Percentiles rank a stretch among this genome's conserved stretches.
These are phyloP conservation scores for Hypomecis atomaria DNA, from an alignment of 2,888 invertebrate genomes.

Conservation along the genomic window DNA sequence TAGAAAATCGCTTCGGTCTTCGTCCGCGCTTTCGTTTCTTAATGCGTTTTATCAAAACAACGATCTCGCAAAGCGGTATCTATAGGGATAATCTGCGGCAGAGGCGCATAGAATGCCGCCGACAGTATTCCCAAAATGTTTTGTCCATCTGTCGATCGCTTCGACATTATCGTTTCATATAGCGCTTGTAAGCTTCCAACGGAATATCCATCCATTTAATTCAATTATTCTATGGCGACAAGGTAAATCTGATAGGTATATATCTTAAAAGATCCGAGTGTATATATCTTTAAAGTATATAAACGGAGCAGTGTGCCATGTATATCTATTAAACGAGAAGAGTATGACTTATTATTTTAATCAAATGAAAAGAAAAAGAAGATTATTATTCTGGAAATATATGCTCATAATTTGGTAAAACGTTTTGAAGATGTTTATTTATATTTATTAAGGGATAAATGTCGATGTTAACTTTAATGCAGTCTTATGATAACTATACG, in stretches of 20 bases:
- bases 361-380: slow-evolving; percentile 49
- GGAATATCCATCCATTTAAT: slow-evolving; percentile 82
- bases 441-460: slow-evolving; percentile 73
- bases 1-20: too few relatives aligned
- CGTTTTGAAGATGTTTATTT: slow-evolving; percentile 82
- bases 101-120: slow-evolving; percentile 68
- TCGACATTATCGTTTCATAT: slow-evolving; percentile 47
- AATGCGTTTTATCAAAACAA: too few relatives aligned
- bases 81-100: slow-evolving; percentile 40
- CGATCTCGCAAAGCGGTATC: too few relatives aligned
- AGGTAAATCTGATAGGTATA: slow-evolving; percentile 78
- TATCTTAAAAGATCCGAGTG: slow-evolving; percentile 54
- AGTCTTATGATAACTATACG: slow-evolving; percentile 69
- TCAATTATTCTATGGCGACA: slow-evolving; percentile 84
- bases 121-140: slow-evolving; percentile 54
- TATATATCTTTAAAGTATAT: slow-evolving; percentile 70
- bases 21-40: too few relatives aligned
- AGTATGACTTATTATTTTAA: slow-evolving; percentile 76
- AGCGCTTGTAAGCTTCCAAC: slow-evolving; percentile 80
- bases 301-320: slow-evolving; percentile 82
- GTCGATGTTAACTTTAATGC: slow-evolving; percentile 59
- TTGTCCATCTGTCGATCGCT: slow-evolving; percentile 64
- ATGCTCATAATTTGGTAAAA: slow-evolving; percentile 83
- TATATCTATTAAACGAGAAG: slow-evolving; percentile 76
- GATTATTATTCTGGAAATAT: slow-evolving; percentile 81